A percentile compares a stretch with the other conserved stretches of the same genome.
These are phyloP conservation scores for Nomada flava DNA, from an alignment of 2,888 invertebrate genomes.

Conservation along the genomic window DNA sequence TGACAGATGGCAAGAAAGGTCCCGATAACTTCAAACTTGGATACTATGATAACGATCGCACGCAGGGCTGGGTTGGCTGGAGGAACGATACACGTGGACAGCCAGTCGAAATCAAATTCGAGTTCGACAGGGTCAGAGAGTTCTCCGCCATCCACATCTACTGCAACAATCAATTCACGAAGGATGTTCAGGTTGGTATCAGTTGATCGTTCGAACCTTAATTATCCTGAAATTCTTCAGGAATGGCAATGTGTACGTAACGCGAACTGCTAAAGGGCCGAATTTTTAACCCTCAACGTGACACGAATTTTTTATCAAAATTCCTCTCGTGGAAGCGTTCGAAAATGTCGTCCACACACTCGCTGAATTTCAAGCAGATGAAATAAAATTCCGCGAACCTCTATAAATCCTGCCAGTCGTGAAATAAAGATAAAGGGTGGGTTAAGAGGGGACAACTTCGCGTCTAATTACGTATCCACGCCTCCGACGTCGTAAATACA, in stretches of 20 bases:
- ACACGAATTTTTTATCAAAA: not conserved
- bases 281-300: not conserved
- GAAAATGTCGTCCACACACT: not conserved
- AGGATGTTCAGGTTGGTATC: constrained; percentile 90
- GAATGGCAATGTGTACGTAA: not conserved
- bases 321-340: not conserved
- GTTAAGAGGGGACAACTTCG: constrained; percentile 45
- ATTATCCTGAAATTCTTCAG: not conserved
- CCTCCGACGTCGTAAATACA: constrained; percentile 37
- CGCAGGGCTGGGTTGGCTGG: constrained; percentile 96
- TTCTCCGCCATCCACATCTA: constrained; percentile 93
- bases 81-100: constrained; percentile 89
- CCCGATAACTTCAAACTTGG: constrained; percentile 90
- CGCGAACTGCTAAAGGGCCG: not conserved
- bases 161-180: constrained; percentile 93
- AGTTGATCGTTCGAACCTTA: not conserved
- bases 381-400: not conserved
- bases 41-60: constrained; percentile 85
- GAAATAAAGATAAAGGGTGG: constrained; percentile 28
- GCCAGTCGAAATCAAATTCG: constrained; percentile 89
- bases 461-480: constrained; percentile 59
- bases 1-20: constrained; percentile 92
- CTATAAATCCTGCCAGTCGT: constrained; percentile 3
- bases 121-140: constrained; percentile 94
- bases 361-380: not conserved